phyloP scores from a whole-genome alignment of 2,888 invertebrate genomes.

The Ectemnius cavifrons region DNA sequence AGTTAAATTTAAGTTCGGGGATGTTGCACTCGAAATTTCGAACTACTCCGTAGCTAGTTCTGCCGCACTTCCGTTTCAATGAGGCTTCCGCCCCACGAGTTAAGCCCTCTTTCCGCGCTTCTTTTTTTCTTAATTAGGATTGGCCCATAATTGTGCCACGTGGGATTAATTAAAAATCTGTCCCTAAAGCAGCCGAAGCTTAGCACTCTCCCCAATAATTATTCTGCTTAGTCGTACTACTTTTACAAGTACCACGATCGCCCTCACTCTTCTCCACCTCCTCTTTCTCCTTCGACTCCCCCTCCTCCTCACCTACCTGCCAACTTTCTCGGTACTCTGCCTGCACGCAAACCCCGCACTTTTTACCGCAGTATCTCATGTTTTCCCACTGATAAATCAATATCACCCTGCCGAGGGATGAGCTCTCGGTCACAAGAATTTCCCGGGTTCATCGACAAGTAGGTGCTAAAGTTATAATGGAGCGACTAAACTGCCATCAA shows the following conservation, averaged over 20 bases:
- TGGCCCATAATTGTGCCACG: slow-evolving; percentile 12
- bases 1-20: slow-evolving; percentile 62
- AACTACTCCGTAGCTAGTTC: slow-evolving; percentile 39
- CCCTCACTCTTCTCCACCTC: neutral
- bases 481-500: slow-evolving; percentile 58
- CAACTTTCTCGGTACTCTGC: too few relatives aligned
- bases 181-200: slow-evolving; percentile 12
- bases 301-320: neutral
- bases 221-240: slow-evolving; percentile 4
- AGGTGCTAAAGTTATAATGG: slow-evolving; percentile 52
- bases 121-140: slow-evolving; percentile 19
- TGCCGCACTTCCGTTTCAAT: slow-evolving; percentile 51
- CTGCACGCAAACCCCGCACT: too few relatives aligned
- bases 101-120: slow-evolving; percentile 12
- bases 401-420: neutral
- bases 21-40: slow-evolving; percentile 56
- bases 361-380: too few relatives aligned
- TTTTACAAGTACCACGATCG: slow-evolving; percentile 9
- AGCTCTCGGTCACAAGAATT: slow-evolving; percentile 1
- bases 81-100: slow-evolving; percentile 34
- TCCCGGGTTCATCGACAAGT: neutral
- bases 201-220: slow-evolving; percentile 21
- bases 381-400: neutral
- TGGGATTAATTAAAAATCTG: slow-evolving; percentile 35
- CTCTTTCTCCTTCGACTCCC: neutral